phyloP scores from a whole-genome alignment of 2,113 vertebrate species.

The Prolemur simus region DNA sequence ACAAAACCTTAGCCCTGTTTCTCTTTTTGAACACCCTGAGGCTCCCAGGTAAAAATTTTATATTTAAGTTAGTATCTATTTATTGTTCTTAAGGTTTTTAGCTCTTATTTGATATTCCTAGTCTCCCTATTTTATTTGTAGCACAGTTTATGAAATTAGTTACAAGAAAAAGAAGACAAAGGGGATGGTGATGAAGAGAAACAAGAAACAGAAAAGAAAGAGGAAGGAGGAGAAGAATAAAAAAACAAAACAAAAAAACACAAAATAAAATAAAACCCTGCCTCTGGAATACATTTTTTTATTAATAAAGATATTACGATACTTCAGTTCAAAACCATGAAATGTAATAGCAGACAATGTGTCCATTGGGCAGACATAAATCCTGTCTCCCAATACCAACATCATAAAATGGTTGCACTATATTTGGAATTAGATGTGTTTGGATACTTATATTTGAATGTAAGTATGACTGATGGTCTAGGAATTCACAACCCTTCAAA shows the following conservation, averaged over 20 bases:
- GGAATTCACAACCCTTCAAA: constrained; percentile 71
- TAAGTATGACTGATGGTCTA: constrained; percentile 78
- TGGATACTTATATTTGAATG: constrained; percentile 74
- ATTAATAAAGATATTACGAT: background rate
- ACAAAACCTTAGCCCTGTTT: background rate
- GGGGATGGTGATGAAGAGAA: background rate
- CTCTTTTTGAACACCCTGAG: background rate
- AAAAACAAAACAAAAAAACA: background rate
- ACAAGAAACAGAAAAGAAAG: background rate
- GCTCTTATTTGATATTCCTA: background rate
- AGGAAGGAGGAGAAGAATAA: background rate
- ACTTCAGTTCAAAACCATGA: constrained; percentile 18
- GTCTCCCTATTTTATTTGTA: background rate
- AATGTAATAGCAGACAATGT: background rate
- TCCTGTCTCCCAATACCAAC: constrained; percentile 49
- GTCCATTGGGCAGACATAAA: constrained; percentile 44
- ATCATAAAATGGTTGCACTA: constrained; percentile 42
- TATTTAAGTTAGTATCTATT: background rate
- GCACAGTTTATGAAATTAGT: constrained; percentile 2
- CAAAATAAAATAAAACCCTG: background rate
- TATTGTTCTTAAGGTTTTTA: constrained; percentile 48
- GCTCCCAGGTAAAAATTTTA: background rate
- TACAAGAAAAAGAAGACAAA: background rate
- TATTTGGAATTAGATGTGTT: constrained; percentile 72
- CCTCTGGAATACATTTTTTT: background rate